These are phyloP conservation scores for Amphimedon queenslandica DNA, from an alignment of 37 sponge, comb jelly and placozoan species.

Conservation along the genomic window DNA sequence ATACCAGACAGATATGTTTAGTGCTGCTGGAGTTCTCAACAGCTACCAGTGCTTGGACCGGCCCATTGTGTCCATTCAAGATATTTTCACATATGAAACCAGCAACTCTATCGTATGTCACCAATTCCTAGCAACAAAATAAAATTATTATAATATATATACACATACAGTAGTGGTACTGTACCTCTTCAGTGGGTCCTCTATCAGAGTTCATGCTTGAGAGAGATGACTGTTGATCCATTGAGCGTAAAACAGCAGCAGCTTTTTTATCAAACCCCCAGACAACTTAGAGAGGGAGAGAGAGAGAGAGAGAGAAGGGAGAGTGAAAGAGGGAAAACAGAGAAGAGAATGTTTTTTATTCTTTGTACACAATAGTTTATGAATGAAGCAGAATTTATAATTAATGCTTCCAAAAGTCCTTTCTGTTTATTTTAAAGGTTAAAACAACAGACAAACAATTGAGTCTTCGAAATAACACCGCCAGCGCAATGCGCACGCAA, in stretches of 20 bases:
- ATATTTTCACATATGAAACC: slow-evolving; percentile 49
- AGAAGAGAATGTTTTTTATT: neutral
- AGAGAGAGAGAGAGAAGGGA: neutral
- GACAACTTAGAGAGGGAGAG: slow-evolving; percentile 36
- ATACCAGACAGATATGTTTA: slow-evolving; percentile 14
- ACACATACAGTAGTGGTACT: too few relatives aligned
- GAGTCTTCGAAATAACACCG: too few relatives aligned
- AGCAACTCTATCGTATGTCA: slow-evolving; percentile 61
- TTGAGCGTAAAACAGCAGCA: slow-evolving; percentile 19
- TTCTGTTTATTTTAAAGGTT: too few relatives aligned
- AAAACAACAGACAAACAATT: too few relatives aligned
- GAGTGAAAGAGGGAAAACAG: neutral
- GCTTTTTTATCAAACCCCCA: slow-evolving; percentile 72
- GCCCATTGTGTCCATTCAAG: slow-evolving; percentile 41
- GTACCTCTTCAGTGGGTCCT: neutral
- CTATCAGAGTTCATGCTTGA: neutral
- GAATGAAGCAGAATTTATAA: too few relatives aligned
- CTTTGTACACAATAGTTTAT: too few relatives aligned
- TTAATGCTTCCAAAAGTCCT: too few relatives aligned
- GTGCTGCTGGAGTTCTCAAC: slow-evolving; percentile 15
- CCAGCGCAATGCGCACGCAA: too few relatives aligned
- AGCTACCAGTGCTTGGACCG: slow-evolving; percentile 52
- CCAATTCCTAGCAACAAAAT: slow-evolving; percentile 23
- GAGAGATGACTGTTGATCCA: slow-evolving; percentile 28
- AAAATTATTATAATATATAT: neutral